A percentile compares a stretch with the other conserved stretches of the same genome.
These are phyloP conservation scores for Chelon auratus DNA, from an alignment of 2,797 vertebrate genomes.

Conservation along the genomic window DNA sequence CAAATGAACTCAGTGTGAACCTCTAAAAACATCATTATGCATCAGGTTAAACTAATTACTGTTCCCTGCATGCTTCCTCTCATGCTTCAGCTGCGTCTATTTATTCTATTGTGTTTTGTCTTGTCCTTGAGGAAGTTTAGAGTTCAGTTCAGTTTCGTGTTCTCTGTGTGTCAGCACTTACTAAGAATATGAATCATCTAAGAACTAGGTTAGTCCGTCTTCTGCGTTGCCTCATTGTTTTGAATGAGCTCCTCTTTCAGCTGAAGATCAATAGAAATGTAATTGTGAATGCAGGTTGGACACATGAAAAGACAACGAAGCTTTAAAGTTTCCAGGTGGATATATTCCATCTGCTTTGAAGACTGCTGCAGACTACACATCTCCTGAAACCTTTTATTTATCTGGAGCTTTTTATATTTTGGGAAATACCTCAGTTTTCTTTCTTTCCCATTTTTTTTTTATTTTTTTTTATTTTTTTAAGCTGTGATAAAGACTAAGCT, in stretches of 20 bases:
- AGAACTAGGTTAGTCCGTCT: neutral
- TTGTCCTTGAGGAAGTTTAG: conserved; percentile 17
- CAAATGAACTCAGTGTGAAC: neutral
- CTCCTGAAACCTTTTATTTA: no score
- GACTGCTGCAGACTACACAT: no score
- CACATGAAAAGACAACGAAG: neutral
- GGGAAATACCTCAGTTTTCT: no score
- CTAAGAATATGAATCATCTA: neutral
- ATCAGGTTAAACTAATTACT: conserved; percentile 12
- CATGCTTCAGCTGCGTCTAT: neutral
- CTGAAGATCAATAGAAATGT: neutral
- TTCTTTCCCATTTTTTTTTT: no score
- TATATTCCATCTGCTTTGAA: neutral
- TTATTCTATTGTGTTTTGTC: neutral
- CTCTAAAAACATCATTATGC: conserved; percentile 24
- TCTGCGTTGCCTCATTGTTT: neutral
- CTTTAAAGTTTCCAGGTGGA: neutral
- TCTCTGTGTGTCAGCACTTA: neutral
- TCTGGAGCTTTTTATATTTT: no score
- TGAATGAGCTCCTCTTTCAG: neutral
- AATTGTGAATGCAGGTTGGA: neutral
- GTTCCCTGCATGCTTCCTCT: neutral
- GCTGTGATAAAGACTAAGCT: no score
- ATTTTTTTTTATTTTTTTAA: no score
- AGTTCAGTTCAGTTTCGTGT: neutral